Conservation (phyloP, 1,140 invertebrate genomes). For the Heliconius eleuchia region DNA sequence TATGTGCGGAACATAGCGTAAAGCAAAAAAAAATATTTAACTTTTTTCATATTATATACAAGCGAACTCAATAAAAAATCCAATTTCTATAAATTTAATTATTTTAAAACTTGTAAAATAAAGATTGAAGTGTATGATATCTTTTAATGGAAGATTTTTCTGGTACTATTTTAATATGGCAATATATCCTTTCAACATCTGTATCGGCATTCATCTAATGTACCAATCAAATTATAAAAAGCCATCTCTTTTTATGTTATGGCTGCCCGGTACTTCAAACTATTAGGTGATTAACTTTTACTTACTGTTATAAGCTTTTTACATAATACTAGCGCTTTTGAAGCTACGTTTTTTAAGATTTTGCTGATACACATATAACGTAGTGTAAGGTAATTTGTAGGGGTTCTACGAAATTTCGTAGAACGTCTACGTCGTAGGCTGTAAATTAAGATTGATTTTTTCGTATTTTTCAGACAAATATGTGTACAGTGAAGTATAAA, state of each 20-base stretch:
- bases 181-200: neutral
- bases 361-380: neutral
- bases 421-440: conserved; percentile 23
- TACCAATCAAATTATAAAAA: conserved; percentile 35
- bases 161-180: neutral
- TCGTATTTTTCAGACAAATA: neutral
- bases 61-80: neutral
- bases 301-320: conserved; percentile 24
- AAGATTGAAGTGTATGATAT: neutral
- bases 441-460: conserved; percentile 14
- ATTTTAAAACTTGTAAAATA: neutral
- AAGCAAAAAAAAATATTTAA: too few species aligned
- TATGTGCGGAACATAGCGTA: too few species aligned
- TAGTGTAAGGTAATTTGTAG: neutral
- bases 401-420: conserved; percentile 25
- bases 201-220: conserved; percentile 7
- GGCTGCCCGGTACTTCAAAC: conserved; percentile 26
- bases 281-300: conserved; percentile 31
- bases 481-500: conserved; percentile 1
- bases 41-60: too few species aligned
- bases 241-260: conserved; percentile 32
- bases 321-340: conserved; percentile 25
- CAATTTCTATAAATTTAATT: neutral
- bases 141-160: neutral
- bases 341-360: conserved; percentile 10